Evolutionary conservation across 2,797 vertebrate species (phyloP).

Genomic region (Lophura swinhoii): DNA sequence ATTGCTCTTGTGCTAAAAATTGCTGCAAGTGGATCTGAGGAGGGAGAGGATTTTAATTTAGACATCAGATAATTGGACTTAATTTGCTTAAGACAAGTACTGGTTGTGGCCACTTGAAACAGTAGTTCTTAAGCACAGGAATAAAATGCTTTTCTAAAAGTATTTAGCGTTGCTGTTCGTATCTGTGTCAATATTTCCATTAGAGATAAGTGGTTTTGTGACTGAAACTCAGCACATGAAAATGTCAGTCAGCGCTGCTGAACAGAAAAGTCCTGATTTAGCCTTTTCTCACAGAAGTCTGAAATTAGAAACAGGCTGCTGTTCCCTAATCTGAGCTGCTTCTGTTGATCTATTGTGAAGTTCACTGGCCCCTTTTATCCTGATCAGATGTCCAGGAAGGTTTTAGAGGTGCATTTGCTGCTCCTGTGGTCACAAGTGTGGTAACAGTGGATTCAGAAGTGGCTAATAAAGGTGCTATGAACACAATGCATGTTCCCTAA

Average conservation of each 20-base stretch:
- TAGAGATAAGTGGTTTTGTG: slow-evolving; percentile 27
- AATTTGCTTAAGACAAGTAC: slow-evolving; percentile 57
- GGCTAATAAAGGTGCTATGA: neutral
- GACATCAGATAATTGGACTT: slow-evolving; percentile 47
- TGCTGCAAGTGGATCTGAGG: slow-evolving; percentile 50
- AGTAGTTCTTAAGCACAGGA: slow-evolving; percentile 19
- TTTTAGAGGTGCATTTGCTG: neutral
- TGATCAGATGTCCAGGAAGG: neutral
- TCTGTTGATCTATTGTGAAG: neutral
- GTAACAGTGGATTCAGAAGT: neutral
- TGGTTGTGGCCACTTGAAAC: slow-evolving; percentile 38
- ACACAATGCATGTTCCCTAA: neutral
- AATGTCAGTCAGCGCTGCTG: neutral
- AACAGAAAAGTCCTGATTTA: neutral
- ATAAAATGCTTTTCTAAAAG: slow-evolving; percentile 47
- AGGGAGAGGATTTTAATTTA: slow-evolving; percentile 58
- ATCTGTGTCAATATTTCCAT: slow-evolving; percentile 52
- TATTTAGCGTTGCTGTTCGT: slow-evolving; percentile 20
- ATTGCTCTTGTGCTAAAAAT: slow-evolving; percentile 67
- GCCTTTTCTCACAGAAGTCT: neutral
- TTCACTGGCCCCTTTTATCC: neutral
- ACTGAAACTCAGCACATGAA: slow-evolving; percentile 22
- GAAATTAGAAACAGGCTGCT: neutral
- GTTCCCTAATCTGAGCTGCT: neutral
- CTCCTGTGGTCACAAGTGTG: neutral